Evolutionary conservation across 2,797 vertebrate genomes (phyloP).

Genomic region (Amphiprion clarkii): DNA sequence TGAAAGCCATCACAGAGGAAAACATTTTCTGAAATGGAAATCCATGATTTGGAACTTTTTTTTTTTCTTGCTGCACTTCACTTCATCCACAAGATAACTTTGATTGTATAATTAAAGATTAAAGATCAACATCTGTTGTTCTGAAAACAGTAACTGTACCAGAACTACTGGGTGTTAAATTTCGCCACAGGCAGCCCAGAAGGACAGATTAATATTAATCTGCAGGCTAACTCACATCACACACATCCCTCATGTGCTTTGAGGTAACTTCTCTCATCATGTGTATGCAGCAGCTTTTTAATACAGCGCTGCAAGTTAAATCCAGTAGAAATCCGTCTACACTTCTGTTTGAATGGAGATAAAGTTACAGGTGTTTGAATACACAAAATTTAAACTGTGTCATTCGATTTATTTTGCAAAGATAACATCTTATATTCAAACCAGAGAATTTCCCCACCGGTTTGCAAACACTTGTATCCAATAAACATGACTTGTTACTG

Average conservation of each 20-base stretch:
- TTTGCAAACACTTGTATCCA: not conserved
- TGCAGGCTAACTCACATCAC: not conserved
- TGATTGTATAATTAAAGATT: not conserved
- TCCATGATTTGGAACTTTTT: not conserved
- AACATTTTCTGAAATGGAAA: not conserved
- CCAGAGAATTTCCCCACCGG: not conserved
- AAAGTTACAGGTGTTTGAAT: conserved; percentile 19
- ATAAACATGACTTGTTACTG: conserved; percentile 28
- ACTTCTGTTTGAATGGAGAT: conserved; percentile 11
- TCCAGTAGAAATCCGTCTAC: not conserved
- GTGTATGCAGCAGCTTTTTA: conserved; percentile 1
- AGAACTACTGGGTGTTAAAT: not conserved
- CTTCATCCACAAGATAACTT: not conserved
- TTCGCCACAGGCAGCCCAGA: not conserved
- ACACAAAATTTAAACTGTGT: not conserved
- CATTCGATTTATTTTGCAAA: too few relatives aligned
- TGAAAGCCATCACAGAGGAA: conserved; percentile 13
- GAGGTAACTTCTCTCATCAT: not conserved
- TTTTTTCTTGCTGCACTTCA: not conserved
- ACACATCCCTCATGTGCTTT: conserved; percentile 12
- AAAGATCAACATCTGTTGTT: not conserved
- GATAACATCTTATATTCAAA: not conserved
- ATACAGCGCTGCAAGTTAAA: not conserved
- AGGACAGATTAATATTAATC: not conserved
- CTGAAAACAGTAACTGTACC: not conserved